A percentile compares a stretch with the other conserved stretches of the same genome.
Evolutionary conservation across 2,113 vertebrate species (phyloP).

Genomic region (Cinclus mexicanus): DNA sequence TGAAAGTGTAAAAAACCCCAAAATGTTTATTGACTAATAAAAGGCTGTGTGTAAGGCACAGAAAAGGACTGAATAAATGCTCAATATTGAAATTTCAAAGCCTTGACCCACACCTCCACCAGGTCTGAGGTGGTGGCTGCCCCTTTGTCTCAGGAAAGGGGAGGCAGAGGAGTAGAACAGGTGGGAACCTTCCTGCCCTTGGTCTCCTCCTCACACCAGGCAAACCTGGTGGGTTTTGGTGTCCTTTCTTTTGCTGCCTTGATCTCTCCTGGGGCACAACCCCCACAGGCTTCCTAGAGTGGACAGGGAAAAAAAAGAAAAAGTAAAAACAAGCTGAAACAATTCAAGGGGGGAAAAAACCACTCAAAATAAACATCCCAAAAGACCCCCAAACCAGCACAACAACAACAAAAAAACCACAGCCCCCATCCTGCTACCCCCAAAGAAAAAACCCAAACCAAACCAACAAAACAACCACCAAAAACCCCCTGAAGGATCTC

Average conservation of each 20-base stretch:
- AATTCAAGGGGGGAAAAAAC: not conserved
- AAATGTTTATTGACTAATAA: not conserved
- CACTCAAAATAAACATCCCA: no score
- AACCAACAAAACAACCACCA: not conserved
- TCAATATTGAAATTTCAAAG: not conserved
- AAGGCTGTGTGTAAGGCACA: not conserved
- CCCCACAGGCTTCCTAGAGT: not conserved
- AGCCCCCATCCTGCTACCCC: no score
- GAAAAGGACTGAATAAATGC: not conserved
- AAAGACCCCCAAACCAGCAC: not conserved
- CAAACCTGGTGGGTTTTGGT: not conserved
- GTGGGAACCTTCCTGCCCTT: not conserved
- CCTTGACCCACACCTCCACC: not conserved
- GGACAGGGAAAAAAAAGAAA: no score
- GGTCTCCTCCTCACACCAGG: not conserved
- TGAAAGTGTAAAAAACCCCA: not conserved
- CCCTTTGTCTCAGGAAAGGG: not conserved
- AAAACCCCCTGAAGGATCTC: not conserved
- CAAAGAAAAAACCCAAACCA: no score
- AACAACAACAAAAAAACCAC: not conserved
- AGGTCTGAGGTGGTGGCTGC: not conserved
- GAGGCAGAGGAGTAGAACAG: not conserved
- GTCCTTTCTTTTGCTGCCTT: not conserved
- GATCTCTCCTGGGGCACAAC: not conserved
- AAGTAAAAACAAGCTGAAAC: no score